A percentile compares a stretch with the other conserved stretches of the same genome.
Conservation (phyloP, 2,888 invertebrate genomes). For the Lepidochitona cinerea region DNA sequence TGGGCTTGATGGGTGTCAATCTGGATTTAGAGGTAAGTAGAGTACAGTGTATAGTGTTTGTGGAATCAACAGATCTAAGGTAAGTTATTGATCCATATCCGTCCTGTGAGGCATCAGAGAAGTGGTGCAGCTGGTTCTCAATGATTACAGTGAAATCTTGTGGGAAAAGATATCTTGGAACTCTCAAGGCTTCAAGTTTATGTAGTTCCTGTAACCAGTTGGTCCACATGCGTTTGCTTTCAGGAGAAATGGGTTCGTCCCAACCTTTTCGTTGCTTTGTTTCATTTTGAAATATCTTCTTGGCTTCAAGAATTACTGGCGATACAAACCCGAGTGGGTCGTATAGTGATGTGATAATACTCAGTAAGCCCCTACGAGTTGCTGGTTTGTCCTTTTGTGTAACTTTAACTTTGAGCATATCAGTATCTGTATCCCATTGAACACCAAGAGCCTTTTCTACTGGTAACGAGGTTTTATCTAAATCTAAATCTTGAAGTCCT, state of each 20-base stretch:
- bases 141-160: neutral
- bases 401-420: neutral
- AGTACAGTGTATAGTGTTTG: neutral
- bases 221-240: neutral
- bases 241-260: neutral
- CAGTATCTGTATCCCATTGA: neutral
- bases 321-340: conserved; percentile 5
- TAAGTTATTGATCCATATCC: conserved; percentile 1
- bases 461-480: neutral
- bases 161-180: neutral
- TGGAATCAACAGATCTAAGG: neutral
- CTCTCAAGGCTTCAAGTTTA: neutral
- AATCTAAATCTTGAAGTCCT: neutral
- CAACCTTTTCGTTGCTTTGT: neutral
- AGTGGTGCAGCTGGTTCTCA: neutral
- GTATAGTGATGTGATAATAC: neutral
- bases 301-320: neutral
- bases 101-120: neutral
- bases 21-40: conserved; percentile 15
- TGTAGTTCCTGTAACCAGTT: neutral
- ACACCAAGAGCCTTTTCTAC: neutral
- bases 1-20: conserved; percentile 19
- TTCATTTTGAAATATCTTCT: neutral
- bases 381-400: neutral
- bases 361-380: neutral